Conservation (phyloP, 2,113 vertebrate genomes). For the Phaetusa simplex region DNA sequence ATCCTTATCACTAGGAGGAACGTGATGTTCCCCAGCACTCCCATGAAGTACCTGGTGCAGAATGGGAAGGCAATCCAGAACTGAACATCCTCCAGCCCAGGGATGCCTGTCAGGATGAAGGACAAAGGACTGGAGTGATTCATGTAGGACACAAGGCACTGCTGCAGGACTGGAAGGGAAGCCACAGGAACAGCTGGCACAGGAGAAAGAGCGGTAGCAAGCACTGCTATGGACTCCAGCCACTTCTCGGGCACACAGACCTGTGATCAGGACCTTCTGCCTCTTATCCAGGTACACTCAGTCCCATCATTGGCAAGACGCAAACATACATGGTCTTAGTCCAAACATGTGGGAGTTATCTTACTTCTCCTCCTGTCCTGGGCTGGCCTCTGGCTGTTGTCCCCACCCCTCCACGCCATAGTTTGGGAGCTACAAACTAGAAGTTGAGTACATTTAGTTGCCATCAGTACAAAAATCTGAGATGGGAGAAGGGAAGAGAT, state of each 20-base stretch:
- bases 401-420: neutral
- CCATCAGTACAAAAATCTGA: neutral
- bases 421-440: neutral
- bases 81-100: neutral
- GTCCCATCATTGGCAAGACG: neutral
- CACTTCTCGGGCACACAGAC: neutral
- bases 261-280: neutral
- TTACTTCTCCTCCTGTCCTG: neutral
- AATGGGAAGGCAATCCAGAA: slow-evolving; percentile 41
- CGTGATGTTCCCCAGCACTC: neutral
- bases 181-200: neutral
- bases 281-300: neutral
- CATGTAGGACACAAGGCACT: neutral
- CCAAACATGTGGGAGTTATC: rapidly evolving
- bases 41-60: neutral
- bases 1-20: neutral
- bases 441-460: neutral
- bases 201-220: neutral
- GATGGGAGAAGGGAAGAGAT: neutral
- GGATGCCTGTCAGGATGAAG: slow-evolving; percentile 18
- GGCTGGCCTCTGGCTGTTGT: neutral
- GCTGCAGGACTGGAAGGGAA: neutral
- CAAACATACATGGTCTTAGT: neutral
- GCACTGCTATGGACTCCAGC: neutral
- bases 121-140: neutral